phyloP scores from a whole-genome alignment of 2,113 vertebrate genomes.

The Neodon shergylaensis region DNA sequence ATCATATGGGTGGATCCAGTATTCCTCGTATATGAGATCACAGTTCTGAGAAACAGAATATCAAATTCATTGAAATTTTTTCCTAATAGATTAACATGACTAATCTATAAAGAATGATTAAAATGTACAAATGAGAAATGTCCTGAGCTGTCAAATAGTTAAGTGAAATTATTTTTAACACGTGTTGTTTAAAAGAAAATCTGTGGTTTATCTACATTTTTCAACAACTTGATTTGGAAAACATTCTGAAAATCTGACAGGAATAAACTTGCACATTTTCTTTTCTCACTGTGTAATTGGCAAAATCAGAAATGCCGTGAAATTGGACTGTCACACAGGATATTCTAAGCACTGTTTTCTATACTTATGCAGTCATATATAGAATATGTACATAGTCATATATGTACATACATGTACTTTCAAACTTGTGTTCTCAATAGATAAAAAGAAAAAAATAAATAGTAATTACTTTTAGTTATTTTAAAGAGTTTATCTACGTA shows the following conservation, averaged over 20 bases:
- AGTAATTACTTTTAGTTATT: neutral
- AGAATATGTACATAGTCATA: neutral
- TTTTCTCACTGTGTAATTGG: conserved; percentile 42
- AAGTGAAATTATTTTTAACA: conserved; percentile 1
- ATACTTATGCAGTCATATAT: neutral
- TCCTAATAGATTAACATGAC: neutral
- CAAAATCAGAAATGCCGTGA: conserved; percentile 67
- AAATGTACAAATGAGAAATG: neutral
- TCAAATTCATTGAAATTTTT: neutral
- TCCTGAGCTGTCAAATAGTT: neutral
- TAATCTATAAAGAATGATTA: neutral
- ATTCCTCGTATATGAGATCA: neutral
- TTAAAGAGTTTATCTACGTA: neutral
- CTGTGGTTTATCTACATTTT: neutral
- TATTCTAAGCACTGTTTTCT: conserved; percentile 25
- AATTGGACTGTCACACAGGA: neutral
- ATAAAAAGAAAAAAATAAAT: neutral
- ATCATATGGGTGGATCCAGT: accelerated
- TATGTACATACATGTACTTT: neutral
- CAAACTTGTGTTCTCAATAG: neutral
- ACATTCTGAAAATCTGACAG: conserved; percentile 57
- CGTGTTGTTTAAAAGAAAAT: neutral
- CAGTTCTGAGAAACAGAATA: neutral
- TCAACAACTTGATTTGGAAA: conserved; percentile 43
- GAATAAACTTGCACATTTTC: conserved; percentile 30